These are phyloP conservation scores for Taxidea taxus DNA, from an alignment of 2,113 vertebrate genomes.

Conservation along the genomic window DNA sequence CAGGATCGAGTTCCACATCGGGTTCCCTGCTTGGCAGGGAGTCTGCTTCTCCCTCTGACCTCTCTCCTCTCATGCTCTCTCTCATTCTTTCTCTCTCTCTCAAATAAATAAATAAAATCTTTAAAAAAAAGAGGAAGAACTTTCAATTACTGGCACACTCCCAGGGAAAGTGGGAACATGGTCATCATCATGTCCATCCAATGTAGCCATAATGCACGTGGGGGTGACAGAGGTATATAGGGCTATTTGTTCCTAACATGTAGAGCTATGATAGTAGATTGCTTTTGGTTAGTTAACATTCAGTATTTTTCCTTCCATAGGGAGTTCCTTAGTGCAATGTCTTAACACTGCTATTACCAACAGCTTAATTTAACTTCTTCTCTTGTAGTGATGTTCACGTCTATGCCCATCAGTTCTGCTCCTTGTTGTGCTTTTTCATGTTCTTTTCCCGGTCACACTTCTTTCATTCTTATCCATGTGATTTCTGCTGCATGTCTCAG, in stretches of 20 bases:
- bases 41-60: too few relatives aligned
- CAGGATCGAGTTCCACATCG: too few relatives aligned
- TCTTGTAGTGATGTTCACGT: neutral
- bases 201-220: fast-evolving
- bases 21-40: too few relatives aligned
- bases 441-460: neutral
- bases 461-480: neutral
- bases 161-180: neutral
- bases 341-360: neutral
- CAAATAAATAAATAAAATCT: too few relatives aligned
- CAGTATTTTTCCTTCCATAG: neutral
- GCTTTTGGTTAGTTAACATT: neutral
- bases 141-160: neutral
- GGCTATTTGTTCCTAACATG: neutral
- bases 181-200: neutral
- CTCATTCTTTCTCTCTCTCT: too few relatives aligned
- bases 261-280: neutral
- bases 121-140: neutral
- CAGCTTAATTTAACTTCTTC: neutral
- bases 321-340: neutral
- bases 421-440: neutral
- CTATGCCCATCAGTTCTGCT: neutral
- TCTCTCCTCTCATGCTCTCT: too few relatives aligned
- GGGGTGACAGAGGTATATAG: neutral
- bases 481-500: neutral